phyloP scores from a whole-genome alignment of 2,113 vertebrate species.

The Solea senegalensis region DNA sequence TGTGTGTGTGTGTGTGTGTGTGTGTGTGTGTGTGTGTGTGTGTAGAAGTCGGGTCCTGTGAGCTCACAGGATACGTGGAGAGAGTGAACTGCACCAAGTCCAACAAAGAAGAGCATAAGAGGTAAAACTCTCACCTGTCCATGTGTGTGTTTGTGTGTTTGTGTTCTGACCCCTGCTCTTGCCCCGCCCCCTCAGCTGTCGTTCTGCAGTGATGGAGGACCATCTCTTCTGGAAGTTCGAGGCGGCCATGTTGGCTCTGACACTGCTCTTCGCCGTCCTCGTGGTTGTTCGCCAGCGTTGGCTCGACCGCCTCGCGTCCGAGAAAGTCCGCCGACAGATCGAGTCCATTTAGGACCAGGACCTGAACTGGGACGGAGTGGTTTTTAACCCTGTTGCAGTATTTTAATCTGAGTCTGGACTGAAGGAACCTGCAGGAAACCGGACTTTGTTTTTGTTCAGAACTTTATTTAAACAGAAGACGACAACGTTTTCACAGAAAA shows the following conservation, averaged over 20 bases:
- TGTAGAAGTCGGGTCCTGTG: constrained; percentile 59
- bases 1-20: not conserved
- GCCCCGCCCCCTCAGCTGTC: constrained; percentile 43
- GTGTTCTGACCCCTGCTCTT: not conserved
- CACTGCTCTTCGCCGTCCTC: constrained; percentile 20
- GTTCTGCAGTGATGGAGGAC: constrained; percentile 68
- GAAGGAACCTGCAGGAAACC: not conserved
- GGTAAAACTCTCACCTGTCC: constrained; percentile 24
- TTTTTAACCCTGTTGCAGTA: not conserved
- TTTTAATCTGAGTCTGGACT: not conserved
- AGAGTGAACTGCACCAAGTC: constrained; percentile 64
- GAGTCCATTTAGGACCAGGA: constrained; percentile 63
- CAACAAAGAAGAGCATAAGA: constrained; percentile 67
- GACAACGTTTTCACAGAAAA: not conserved
- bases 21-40: not conserved
- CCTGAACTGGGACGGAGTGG: not conserved
- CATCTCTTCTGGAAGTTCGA: constrained; percentile 75
- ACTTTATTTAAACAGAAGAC: not conserved
- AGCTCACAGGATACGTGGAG: constrained; percentile 66
- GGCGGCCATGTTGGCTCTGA: constrained; percentile 60
- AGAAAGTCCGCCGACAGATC: constrained; percentile 73
- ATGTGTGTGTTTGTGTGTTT: too few species aligned
- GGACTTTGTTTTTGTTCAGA: not conserved
- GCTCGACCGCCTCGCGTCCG: constrained; percentile 67
- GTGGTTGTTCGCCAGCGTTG: constrained; percentile 67